These are phyloP conservation scores for Trichoplusia ni DNA, from an alignment of 1,140 invertebrate genomes.

Conservation along the genomic window DNA sequence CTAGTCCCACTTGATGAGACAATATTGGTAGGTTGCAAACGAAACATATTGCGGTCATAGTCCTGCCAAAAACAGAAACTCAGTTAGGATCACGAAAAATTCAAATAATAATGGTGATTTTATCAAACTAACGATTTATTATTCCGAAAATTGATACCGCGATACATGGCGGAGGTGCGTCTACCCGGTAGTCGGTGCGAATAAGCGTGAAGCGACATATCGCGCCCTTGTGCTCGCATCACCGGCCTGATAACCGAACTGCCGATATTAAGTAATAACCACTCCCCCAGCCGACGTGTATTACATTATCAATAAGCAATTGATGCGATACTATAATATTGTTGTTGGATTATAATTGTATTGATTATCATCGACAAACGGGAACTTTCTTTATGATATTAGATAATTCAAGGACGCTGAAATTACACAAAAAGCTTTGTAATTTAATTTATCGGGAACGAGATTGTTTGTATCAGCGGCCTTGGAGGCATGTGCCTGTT, in stretches of 20 bases:
- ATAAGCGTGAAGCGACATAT: slow-evolving; percentile 64
- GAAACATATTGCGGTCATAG: slow-evolving; percentile 96
- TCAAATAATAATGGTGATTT: background rate
- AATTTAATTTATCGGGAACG: background rate
- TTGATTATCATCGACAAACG: slow-evolving; percentile 10
- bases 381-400: slow-evolving; percentile 18
- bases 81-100: background rate
- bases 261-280: slow-evolving; percentile 76
- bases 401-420: background rate
- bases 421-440: background rate
- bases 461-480: background rate
- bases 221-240: slow-evolving; percentile 73
- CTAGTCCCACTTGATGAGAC: slow-evolving; percentile 94
- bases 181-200: slow-evolving; percentile 45
- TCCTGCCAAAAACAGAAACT: slow-evolving; percentile 83
- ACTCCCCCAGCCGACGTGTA: slow-evolving; percentile 65
- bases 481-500: slow-evolving; percentile 11
- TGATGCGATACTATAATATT: slow-evolving; percentile 41
- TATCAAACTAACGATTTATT: slow-evolving; percentile 71
- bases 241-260: slow-evolving; percentile 69
- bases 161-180: slow-evolving; percentile 58
- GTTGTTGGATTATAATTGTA: slow-evolving; percentile 33
- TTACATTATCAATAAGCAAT: slow-evolving; percentile 63
- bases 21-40: slow-evolving; percentile 97
- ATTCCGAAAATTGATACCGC: slow-evolving; percentile 62